These are phyloP conservation scores for Pachyseris speciosa DNA, from an alignment of 64 coral and sea anemone species.

Conservation along the genomic window DNA sequence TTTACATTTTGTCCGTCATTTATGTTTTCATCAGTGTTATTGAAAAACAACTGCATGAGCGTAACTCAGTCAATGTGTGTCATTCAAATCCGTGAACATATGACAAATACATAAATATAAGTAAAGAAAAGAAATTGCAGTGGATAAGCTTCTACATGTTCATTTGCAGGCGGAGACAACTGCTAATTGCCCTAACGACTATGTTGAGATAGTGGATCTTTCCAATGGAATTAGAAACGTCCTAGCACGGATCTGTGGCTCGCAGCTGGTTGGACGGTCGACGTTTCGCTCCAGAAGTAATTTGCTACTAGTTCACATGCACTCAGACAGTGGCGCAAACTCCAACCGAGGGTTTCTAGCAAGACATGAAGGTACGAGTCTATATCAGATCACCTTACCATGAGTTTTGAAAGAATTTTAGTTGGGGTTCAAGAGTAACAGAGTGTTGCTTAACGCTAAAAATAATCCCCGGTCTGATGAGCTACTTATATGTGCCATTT, in stretches of 20 bases:
- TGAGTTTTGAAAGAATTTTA: background rate
- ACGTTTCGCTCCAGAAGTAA: background rate
- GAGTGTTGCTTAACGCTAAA: background rate
- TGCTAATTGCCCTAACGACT: conserved; percentile 19
- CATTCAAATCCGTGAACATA: too few relatives aligned
- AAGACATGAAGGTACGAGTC: background rate
- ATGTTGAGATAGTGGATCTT: background rate
- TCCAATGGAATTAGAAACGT: conserved; percentile 6
- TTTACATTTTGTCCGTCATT: too few relatives aligned
- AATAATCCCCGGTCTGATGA: background rate
- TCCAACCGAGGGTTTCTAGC: background rate
- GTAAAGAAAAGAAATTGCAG: too few relatives aligned
- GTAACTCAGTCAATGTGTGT: too few relatives aligned
- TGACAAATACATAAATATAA: too few relatives aligned
- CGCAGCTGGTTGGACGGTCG: background rate
- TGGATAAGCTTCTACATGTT: too few relatives aligned
- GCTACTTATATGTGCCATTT: background rate
- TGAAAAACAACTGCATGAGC: too few relatives aligned
- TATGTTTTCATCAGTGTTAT: too few relatives aligned
- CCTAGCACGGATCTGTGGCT: background rate
- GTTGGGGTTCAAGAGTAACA: background rate
- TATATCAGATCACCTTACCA: background rate
- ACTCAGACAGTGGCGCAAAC: background rate
- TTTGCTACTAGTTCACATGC: conserved; percentile 12
- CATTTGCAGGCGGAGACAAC: background rate